These are phyloP conservation scores for Umimayanthus kanabou DNA, from an alignment of 92 coral and sea anemone species.

Conservation along the genomic window DNA sequence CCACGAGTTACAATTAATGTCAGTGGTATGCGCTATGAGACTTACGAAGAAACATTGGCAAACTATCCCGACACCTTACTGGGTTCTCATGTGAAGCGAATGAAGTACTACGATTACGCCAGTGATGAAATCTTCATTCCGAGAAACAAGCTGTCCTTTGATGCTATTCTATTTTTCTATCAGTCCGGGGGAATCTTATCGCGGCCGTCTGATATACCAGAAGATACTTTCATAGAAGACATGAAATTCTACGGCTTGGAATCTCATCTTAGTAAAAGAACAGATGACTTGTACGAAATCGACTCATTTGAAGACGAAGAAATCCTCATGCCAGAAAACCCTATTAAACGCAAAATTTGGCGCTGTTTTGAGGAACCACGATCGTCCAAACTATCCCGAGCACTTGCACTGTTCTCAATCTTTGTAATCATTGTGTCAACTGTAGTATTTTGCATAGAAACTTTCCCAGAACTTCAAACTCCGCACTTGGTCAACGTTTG, in stretches of 20 bases:
- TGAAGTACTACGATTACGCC: conserved; percentile 61
- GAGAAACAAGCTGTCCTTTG: conserved; percentile 78
- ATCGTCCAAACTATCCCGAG: conserved; percentile 65
- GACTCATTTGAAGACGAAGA: conserved; percentile 43
- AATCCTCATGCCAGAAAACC: conserved; percentile 46
- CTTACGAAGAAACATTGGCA: conserved; percentile 90
- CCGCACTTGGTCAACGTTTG: conserved; percentile 44
- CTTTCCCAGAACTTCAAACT: conserved; percentile 63
- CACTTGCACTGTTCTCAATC: conserved; percentile 72
- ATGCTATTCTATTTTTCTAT: conserved; percentile 91
- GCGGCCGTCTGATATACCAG: conserved; percentile 81
- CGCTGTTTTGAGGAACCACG: conserved; percentile 84
- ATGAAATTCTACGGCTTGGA: conserved; percentile 76
- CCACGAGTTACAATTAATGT: conserved; percentile 90
- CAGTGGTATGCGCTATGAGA: conserved; percentile 96
- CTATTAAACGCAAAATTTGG: conserved; percentile 70
- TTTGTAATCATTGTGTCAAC: conserved; percentile 77
- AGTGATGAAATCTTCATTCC: conserved; percentile 67
- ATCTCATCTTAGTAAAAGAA: conserved; percentile 16
- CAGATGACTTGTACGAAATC: conserved; percentile 1
- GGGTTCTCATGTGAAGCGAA: conserved; percentile 76
- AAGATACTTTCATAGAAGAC: conserved; percentile 69
- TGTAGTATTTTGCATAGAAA: conserved; percentile 80
- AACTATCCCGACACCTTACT: conserved; percentile 85
- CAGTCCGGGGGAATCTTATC: conserved; percentile 94